A percentile compares a stretch with the other conserved stretches of the same genome.
phyloP scores from a whole-genome alignment of 1,140 invertebrate species.

The Drosophila subobscura region DNA sequence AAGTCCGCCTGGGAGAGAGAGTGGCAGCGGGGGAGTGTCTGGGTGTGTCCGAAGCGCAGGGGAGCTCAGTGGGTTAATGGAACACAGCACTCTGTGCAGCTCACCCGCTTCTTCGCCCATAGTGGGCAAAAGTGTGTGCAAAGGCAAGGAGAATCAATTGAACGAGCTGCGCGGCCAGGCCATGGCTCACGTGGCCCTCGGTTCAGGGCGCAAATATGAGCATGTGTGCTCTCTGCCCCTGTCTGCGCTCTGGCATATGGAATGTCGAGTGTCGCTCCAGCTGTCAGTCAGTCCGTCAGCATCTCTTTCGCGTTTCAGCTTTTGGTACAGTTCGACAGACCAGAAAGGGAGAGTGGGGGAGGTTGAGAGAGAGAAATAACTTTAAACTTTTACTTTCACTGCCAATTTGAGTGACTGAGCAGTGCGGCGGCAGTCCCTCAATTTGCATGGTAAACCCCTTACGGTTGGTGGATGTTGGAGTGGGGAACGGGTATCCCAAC shows the following conservation, averaged over 20 bases:
- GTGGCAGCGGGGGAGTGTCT: constrained; percentile 20
- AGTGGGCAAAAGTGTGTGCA: too few species aligned
- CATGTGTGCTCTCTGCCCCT: neutral
- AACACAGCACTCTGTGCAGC: constrained; percentile 35
- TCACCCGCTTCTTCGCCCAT: neutral
- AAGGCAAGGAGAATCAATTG: too few species aligned
- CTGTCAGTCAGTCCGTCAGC: constrained; percentile 26
- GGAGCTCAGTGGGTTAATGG: constrained; percentile 70
- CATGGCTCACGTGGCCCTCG: too few species aligned
- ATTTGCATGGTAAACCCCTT: constrained; percentile 58
- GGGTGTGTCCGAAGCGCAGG: constrained; percentile 55
- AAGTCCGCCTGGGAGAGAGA: constrained; percentile 16
- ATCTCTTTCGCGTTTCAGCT: constrained; percentile 12
- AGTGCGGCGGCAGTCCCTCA: constrained; percentile 43
- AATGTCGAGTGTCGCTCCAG: constrained; percentile 19
- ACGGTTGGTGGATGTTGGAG: neutral
- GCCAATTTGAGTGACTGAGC: constrained; percentile 66
- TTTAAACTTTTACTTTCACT: constrained; percentile 81
- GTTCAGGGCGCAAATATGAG: constrained; percentile 8
- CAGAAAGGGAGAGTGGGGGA: constrained; percentile 35
- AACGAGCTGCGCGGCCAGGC: too few species aligned
- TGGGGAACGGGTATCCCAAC: constrained; percentile 4
- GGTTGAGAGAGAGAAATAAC: constrained; percentile 46
- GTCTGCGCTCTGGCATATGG: neutral
- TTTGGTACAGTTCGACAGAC: constrained; percentile 61